These are phyloP conservation scores for Dicrurus megarhynchus DNA, from an alignment of 2,113 vertebrate species.

Conservation along the genomic window DNA sequence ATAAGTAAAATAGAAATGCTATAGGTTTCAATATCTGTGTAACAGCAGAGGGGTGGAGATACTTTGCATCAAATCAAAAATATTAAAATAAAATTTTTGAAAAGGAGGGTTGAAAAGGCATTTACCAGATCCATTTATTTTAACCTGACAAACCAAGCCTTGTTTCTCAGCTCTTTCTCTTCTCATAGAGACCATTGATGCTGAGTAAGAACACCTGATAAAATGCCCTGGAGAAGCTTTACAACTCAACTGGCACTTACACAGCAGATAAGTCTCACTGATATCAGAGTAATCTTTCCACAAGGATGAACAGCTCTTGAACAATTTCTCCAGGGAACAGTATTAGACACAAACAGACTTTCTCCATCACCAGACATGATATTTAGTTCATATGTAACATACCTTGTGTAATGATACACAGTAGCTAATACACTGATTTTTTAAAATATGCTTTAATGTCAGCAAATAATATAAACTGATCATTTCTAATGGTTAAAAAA, in stretches of 20 bases:
- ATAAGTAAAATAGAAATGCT: neutral
- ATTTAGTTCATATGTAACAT: neutral
- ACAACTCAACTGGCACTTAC: constrained; percentile 54
- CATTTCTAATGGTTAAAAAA: neutral
- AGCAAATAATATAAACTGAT: neutral
- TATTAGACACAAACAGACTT: constrained; percentile 3
- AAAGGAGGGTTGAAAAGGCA: neutral
- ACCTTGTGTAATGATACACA: neutral
- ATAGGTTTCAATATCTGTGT: neutral
- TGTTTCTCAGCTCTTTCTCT: neutral
- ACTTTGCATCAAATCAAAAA: neutral
- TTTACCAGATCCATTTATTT: neutral
- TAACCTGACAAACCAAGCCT: neutral
- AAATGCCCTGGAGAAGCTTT: constrained; percentile 68
- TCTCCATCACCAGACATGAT: constrained; percentile 43
- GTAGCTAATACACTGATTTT: neutral
- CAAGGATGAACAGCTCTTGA: constrained; percentile 19
- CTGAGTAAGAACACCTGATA: constrained; percentile 62
- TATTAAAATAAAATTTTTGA: neutral
- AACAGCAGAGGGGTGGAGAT: neutral
- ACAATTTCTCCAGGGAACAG: constrained; percentile 41
- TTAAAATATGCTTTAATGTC: neutral
- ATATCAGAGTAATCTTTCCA: constrained; percentile 42
- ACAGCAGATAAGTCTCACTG: constrained; percentile 47
- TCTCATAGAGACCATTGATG: neutral